phyloP scores from a whole-genome alignment of 1,140 invertebrate species.

The Panagrolaimus sp. region DNA sequence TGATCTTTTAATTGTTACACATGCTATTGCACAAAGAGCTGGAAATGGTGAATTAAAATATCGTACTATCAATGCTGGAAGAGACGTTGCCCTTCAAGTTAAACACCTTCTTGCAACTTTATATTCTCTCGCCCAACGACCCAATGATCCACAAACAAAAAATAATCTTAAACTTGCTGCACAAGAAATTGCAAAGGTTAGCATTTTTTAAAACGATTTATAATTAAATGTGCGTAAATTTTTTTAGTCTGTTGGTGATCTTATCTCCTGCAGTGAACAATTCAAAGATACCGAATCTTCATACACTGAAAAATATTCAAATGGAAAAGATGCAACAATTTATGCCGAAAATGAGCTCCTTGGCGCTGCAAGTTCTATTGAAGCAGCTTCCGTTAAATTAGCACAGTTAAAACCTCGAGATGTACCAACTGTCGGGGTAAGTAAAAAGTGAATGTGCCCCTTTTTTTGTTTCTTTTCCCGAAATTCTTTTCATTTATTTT shows the following conservation, averaged over 20 bases:
- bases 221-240: neutral
- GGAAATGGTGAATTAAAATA: conserved; percentile 75
- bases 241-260: conserved; percentile 23
- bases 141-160: conserved; percentile 36
- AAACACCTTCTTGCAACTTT: conserved; percentile 77
- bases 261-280: conserved; percentile 19
- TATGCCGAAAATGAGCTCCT: conserved; percentile 90
- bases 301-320: neutral
- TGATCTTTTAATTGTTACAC: conserved; percentile 76
- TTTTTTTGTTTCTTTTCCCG: conserved; percentile 2
- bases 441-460: conserved; percentile 17
- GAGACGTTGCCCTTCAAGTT: conserved; percentile 71
- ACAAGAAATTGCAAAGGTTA: conserved; percentile 37
- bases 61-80: conserved; percentile 74
- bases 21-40: conserved; percentile 73
- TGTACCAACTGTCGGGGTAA: conserved; percentile 48
- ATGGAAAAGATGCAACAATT: conserved; percentile 84
- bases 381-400: conserved; percentile 91
- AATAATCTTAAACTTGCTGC: conserved; percentile 37
- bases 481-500: conserved; percentile 13
- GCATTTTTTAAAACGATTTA: neutral
- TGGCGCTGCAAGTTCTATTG: conserved; percentile 91
- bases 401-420: conserved; percentile 76
- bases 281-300: neutral
- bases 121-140: conserved; percentile 66